phyloP scores from a whole-genome alignment of 2,113 vertebrate species.

The Xyliphius kryptos region DNA sequence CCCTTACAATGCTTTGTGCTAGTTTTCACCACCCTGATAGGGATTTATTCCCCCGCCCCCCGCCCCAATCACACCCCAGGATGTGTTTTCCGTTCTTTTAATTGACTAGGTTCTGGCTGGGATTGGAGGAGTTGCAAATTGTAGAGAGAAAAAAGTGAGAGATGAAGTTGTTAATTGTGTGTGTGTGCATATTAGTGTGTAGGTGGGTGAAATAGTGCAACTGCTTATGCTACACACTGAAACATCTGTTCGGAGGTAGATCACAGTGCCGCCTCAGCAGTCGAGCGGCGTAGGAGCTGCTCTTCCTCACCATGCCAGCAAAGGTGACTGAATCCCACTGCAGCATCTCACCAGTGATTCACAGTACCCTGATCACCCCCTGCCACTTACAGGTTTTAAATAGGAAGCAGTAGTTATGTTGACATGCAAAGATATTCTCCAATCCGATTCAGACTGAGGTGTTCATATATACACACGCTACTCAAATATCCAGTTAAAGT shows the following conservation, averaged over 20 bases:
- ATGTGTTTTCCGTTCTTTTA: slow-evolving; percentile 12
- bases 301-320: slow-evolving; percentile 4
- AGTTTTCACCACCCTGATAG: slow-evolving; percentile 5
- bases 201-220: slow-evolving; percentile 1
- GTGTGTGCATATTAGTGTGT: background rate
- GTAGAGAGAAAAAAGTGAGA: slow-evolving; percentile 31
- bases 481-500: too few species aligned
- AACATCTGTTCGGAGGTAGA: slow-evolving; percentile 39
- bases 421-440: too few species aligned
- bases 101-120: slow-evolving; percentile 19
- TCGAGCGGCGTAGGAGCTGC: background rate
- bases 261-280: slow-evolving; percentile 21
- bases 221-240: slow-evolving; percentile 24
- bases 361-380: background rate
- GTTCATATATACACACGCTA: too few species aligned
- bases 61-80: background rate
- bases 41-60: too few species aligned
- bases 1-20: too few species aligned
- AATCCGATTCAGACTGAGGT: too few species aligned
- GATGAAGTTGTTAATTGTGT: slow-evolving; percentile 25
- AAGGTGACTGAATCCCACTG: slow-evolving; percentile 23
- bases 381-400: too few species aligned
- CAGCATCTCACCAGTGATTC: background rate
- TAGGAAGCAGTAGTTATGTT: too few species aligned
- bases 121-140: slow-evolving; percentile 30